Conservation (phyloP, 2,113 vertebrate species). For the Bagarius yarrelli region DNA sequence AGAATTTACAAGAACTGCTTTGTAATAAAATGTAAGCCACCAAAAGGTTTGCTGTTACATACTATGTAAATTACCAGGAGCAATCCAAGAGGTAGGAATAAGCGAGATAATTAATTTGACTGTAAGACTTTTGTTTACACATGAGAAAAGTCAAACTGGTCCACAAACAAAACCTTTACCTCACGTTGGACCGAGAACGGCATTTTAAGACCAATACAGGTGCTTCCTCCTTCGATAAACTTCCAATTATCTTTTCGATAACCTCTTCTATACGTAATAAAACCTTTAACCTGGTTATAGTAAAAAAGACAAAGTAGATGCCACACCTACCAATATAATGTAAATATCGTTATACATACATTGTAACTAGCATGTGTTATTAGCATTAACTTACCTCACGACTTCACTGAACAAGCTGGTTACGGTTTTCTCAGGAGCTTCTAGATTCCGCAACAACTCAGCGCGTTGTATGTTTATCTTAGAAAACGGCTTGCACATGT, state of each 20-base stretch:
- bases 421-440: neutral
- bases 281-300: conserved; percentile 73
- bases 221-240: conserved; percentile 71
- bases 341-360: neutral
- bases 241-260: conserved; percentile 71
- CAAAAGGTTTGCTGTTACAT: too few relatives aligned
- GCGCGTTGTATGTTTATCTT: conserved; percentile 60
- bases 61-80: too few relatives aligned
- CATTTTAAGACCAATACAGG: conserved; percentile 71
- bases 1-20: too few relatives aligned
- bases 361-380: neutral
- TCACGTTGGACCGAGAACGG: conserved; percentile 76
- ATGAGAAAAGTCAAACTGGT: too few relatives aligned
- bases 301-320: neutral
- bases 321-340: neutral
- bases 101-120: too few relatives aligned
- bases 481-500: conserved; percentile 39
- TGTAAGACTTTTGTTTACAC: too few relatives aligned
- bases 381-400: conserved; percentile 58
- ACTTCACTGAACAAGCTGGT: conserved; percentile 36
- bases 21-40: too few relatives aligned
- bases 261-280: conserved; percentile 82
- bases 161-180: too few relatives aligned
- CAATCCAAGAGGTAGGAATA: too few relatives aligned
- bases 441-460: conserved; percentile 38